Conservation (phyloP, 2,797 vertebrate genomes). For the Mormyrus hasselquistii region DNA sequence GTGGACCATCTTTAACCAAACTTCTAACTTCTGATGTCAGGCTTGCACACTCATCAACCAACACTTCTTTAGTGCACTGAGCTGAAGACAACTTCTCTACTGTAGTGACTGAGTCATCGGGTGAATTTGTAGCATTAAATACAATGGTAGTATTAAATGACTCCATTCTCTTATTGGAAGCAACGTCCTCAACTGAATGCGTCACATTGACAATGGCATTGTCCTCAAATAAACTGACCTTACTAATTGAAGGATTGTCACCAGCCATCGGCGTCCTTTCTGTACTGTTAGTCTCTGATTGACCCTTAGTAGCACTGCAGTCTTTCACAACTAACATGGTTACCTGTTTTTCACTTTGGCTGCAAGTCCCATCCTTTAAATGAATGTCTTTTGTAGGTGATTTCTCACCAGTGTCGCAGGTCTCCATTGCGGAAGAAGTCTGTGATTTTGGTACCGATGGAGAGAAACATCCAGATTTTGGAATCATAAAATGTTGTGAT, state of each 20-base stretch:
- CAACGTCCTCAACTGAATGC: constrained; percentile 26
- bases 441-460: constrained; percentile 52
- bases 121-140: neutral
- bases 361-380: constrained; percentile 54
- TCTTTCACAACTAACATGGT: constrained; percentile 18
- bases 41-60: constrained; percentile 40
- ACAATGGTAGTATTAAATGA: neutral
- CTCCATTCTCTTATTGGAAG: neutral
- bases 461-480: constrained; percentile 49
- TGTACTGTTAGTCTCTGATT: constrained; percentile 37
- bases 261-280: constrained; percentile 25
- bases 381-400: constrained; percentile 54
- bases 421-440: constrained; percentile 37
- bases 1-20: constrained; percentile 19
- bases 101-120: neutral
- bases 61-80: constrained; percentile 37
- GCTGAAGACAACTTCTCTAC: constrained; percentile 39
- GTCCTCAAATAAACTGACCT: neutral
- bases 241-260: neutral
- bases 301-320: constrained; percentile 6
- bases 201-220: neutral
- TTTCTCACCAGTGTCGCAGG: constrained; percentile 32
- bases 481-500: constrained; percentile 45
- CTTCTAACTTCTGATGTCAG: constrained; percentile 40
- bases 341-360: constrained; percentile 36